A percentile compares a stretch with the other conserved stretches of the same genome.
Evolutionary conservation across 2,797 vertebrate species (phyloP).

Genomic region (Microhierax caerulescens): DNA sequence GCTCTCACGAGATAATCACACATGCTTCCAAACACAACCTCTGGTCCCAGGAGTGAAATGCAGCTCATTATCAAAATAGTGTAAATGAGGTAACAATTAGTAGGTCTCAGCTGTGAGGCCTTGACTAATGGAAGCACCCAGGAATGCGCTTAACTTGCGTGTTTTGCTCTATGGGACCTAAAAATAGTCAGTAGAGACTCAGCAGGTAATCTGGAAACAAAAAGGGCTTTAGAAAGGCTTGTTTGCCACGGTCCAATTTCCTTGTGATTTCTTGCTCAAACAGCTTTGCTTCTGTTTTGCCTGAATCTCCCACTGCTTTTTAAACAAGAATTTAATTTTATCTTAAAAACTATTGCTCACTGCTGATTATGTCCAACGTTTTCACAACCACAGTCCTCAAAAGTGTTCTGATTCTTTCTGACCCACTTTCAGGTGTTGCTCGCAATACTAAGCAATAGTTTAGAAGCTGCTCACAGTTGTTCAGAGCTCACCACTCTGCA

Average conservation of each 20-base stretch:
- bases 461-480: not conserved
- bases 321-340: not conserved
- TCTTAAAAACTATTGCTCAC: not conserved
- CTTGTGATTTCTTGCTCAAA: not conserved
- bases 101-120: not conserved
- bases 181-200: not conserved
- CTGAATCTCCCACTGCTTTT: not conserved
- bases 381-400: not conserved
- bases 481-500: not conserved
- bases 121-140: not conserved
- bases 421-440: not conserved
- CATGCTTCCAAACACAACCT: not conserved
- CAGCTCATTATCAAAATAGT: conserved; percentile 7
- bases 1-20: conserved; percentile 10
- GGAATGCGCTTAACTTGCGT: not conserved
- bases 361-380: not conserved
- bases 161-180: not conserved
- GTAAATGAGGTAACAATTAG: not conserved
- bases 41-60: not conserved
- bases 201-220: not conserved
- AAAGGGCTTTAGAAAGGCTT: not conserved
- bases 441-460: not conserved
- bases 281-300: not conserved
- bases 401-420: not conserved
- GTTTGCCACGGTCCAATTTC: not conserved